Conservation (phyloP, 2,888 invertebrate genomes). For the Linnaemya vulpina region DNA sequence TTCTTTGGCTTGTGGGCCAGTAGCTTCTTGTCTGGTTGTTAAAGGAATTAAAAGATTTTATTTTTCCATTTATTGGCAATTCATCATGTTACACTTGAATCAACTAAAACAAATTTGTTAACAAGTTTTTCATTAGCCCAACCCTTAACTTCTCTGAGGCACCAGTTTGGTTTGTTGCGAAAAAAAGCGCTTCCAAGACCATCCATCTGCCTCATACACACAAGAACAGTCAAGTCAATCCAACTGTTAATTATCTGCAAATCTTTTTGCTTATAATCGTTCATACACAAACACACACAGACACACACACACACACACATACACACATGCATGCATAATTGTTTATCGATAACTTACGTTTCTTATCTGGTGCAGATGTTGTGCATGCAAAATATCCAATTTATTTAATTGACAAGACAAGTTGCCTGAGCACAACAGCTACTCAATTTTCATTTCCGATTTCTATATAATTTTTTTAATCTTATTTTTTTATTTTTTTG, state of each 20-base stretch:
- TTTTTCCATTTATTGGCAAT: too few species aligned
- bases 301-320: not conserved
- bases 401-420: conserved; percentile 42
- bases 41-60: too few species aligned
- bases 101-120: too few species aligned
- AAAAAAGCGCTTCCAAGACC: not conserved
- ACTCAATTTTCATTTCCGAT: conserved; percentile 25
- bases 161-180: not conserved
- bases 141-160: not conserved
- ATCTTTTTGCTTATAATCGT: not conserved
- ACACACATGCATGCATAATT: not conserved
- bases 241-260: conserved; percentile 1
- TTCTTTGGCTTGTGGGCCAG: too few species aligned
- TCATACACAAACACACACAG: not conserved
- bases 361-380: conserved; percentile 21
- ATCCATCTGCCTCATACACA: not conserved
- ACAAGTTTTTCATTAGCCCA: not conserved
- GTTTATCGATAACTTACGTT: conserved; percentile 1
- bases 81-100: too few species aligned
- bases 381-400: conserved; percentile 8
- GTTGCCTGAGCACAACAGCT: not conserved
- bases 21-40: too few species aligned
- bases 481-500: not conserved
- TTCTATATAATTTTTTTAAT: too few species aligned
- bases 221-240: not conserved